These are phyloP conservation scores for Rousettus madagascariensis DNA, from an alignment of 2,797 vertebrate species.

Conservation along the genomic window DNA sequence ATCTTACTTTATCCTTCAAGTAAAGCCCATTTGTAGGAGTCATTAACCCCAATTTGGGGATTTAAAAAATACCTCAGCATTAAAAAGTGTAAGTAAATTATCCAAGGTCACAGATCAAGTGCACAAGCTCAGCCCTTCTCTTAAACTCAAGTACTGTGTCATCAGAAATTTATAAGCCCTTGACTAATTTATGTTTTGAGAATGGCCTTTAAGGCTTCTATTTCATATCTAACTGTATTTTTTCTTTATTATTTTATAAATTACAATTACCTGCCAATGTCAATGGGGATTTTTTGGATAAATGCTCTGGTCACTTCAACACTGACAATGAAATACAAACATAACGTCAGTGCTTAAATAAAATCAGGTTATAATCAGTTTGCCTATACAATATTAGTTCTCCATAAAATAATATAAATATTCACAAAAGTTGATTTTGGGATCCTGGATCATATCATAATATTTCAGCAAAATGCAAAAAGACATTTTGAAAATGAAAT, in stretches of 20 bases:
- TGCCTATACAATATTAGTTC: background rate
- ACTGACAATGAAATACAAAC: background rate
- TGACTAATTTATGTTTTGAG: background rate
- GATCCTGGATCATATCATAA: background rate
- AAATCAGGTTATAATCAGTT: constrained; percentile 41
- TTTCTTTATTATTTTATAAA: constrained; percentile 72
- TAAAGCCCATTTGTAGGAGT: background rate
- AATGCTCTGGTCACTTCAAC: background rate
- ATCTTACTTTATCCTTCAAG: background rate
- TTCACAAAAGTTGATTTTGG: background rate
- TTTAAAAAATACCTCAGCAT: background rate
- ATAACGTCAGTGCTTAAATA: background rate
- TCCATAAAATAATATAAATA: constrained; percentile 6
- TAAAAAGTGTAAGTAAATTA: constrained; percentile 5
- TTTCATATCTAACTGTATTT: constrained; percentile 49
- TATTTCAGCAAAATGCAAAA: constrained; percentile 5
- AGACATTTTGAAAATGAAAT: constrained; percentile 4
- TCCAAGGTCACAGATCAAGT: background rate
- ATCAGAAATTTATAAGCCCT: background rate
- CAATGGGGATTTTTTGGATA: background rate
- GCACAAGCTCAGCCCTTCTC: background rate
- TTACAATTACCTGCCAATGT: constrained; percentile 57
- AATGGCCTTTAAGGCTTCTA: constrained; percentile 60
- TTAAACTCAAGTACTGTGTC: background rate
- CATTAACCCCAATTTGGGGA: background rate